A percentile compares a stretch with the other conserved stretches of the same genome.
Evolutionary conservation across 2,888 invertebrate species (phyloP).

Genomic region (Cheilosia soror): DNA sequence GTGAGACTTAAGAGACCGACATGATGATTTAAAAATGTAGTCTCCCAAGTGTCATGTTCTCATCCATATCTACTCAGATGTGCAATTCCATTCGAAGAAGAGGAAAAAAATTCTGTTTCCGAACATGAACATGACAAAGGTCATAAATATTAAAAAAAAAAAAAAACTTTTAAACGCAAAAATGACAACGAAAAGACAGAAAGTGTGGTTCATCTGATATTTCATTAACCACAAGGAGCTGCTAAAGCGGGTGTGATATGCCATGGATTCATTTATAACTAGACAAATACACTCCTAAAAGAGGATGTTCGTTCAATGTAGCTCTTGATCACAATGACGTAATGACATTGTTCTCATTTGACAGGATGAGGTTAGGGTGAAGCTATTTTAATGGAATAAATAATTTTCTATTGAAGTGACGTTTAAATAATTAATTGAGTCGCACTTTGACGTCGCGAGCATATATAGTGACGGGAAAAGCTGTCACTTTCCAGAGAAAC

Average conservation of each 20-base stretch:
- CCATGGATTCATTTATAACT: neutral
- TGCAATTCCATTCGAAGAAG: neutral
- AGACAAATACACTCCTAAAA: too few species aligned
- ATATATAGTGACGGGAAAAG: neutral
- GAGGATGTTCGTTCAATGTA: neutral
- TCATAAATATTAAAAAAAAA: conserved; percentile 26
- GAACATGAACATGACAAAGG: conserved; percentile 6
- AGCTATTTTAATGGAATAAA: conserved; percentile 37
- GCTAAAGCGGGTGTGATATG: neutral
- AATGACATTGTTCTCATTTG: conserved; percentile 20
- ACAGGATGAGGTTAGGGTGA: neutral
- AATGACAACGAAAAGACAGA: conserved; percentile 29
- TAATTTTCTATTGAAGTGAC: conserved; percentile 44
- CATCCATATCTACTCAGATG: neutral
- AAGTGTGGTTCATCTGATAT: conserved; percentile 42
- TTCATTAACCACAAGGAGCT: conserved; percentile 29
- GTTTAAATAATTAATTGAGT: conserved; percentile 33
- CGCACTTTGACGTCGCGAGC: conserved; percentile 15
- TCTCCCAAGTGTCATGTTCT: conserved; percentile 15
- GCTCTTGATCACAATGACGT: conserved; percentile 21
- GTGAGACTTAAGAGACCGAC: conserved; percentile 9
- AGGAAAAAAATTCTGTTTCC: conserved; percentile 13
- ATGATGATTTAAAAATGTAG: conserved; percentile 5
- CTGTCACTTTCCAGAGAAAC: too few species aligned
- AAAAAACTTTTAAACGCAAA: conserved; percentile 19